Evolutionary conservation across 2,888 invertebrate genomes (phyloP).

Genomic region (Meteorus cinctellus): DNA sequence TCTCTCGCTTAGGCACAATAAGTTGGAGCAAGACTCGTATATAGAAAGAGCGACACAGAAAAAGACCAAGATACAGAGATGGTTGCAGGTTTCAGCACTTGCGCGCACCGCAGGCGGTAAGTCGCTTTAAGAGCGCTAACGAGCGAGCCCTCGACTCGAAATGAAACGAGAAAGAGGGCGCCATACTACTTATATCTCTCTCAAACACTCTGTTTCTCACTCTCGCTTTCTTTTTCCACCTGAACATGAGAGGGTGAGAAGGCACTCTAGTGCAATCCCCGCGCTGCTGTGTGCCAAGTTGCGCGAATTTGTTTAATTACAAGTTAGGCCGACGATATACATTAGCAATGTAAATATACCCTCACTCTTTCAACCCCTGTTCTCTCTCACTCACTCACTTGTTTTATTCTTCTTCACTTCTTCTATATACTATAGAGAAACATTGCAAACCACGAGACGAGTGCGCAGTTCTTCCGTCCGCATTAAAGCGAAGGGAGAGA

Average conservation of each 20-base stretch:
- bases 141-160: slow-evolving; percentile 66
- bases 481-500: slow-evolving; percentile 36
- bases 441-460: slow-evolving; percentile 17
- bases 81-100: slow-evolving; percentile 49
- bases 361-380: slow-evolving; percentile 40
- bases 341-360: slow-evolving; percentile 73
- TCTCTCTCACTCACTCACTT: slow-evolving; percentile 38
- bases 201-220: slow-evolving; percentile 20
- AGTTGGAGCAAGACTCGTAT: slow-evolving; percentile 57
- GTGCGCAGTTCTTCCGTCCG: slow-evolving; percentile 34
- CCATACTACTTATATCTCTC: slow-evolving; percentile 4
- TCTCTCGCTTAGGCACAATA: slow-evolving; percentile 64
- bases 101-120: slow-evolving; percentile 70
- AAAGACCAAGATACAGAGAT: neutral
- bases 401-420: slow-evolving; percentile 39
- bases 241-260: slow-evolving; percentile 16
- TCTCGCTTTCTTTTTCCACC: slow-evolving; percentile 34
- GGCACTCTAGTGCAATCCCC: slow-evolving; percentile 31
- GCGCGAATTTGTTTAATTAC: slow-evolving; percentile 73
- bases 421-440: slow-evolving; percentile 19
- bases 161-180: slow-evolving; percentile 42
- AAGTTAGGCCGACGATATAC: slow-evolving; percentile 71
- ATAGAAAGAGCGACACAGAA: neutral
- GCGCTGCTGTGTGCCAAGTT: slow-evolving; percentile 28
- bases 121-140: slow-evolving; percentile 73